Percentiles rank a stretch among this genome's conserved stretches.
phyloP scores from a whole-genome alignment of 2,888 invertebrate genomes.

The Halictus ligatus region DNA sequence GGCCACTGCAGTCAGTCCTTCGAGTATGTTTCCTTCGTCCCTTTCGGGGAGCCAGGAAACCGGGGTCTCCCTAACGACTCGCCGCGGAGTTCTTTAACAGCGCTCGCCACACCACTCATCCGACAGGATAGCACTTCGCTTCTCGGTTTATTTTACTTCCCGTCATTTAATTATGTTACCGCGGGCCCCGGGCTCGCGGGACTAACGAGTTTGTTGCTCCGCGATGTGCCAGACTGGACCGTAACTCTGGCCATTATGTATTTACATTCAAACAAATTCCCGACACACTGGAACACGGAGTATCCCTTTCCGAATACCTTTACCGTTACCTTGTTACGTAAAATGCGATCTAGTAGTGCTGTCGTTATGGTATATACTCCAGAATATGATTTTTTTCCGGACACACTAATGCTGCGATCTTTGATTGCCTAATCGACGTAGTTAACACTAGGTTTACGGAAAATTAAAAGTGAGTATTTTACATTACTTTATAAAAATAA shows the following conservation, averaged over 20 bases:
- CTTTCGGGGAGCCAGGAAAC: slow-evolving; percentile 6
- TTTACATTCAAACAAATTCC: neutral
- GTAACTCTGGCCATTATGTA: neutral
- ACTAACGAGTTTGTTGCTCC: slow-evolving; percentile 26
- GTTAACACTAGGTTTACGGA: no score
- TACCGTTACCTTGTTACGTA: neutral
- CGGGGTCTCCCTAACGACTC: slow-evolving; percentile 29
- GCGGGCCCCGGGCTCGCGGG: neutral
- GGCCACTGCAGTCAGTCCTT: slow-evolving; percentile 45
- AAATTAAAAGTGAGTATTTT: no score
- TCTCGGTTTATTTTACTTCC: slow-evolving; percentile 1
- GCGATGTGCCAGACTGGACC: neutral
- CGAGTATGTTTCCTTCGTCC: slow-evolving; percentile 61
- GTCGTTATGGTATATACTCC: no score
- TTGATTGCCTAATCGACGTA: no score
- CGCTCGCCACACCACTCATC: slow-evolving; percentile 5
- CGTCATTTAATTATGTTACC: slow-evolving; percentile 28
- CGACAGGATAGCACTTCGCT: slow-evolving; percentile 6
- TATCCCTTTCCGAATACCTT: neutral
- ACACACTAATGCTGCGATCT: no score
- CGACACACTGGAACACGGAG: neutral
- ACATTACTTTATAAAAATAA: no score
- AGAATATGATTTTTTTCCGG: no score
- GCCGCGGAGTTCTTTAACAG: slow-evolving; percentile 34
- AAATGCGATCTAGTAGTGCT: neutral